Conservation (phyloP, 2,888 invertebrate genomes). For the Oscheius onirici region DNA sequence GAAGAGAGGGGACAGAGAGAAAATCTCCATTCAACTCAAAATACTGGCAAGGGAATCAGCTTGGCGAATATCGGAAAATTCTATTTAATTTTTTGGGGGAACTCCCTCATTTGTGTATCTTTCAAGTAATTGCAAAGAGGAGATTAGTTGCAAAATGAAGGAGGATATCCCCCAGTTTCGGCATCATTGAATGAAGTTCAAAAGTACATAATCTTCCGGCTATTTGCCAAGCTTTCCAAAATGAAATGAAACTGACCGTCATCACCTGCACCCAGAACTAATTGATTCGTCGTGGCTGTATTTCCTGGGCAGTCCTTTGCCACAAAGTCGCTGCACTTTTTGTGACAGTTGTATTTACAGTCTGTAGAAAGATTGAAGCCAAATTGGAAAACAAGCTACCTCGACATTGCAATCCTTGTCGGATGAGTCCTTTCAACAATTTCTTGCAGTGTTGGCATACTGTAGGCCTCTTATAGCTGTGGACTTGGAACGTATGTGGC, state of each 20-base stretch:
- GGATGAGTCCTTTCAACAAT: constrained; percentile 89
- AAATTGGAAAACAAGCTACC: constrained; percentile 73
- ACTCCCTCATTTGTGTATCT: background rate
- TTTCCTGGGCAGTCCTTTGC: constrained; percentile 71
- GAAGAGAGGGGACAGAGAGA: constrained; percentile 2
- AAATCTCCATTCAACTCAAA: constrained; percentile 27
- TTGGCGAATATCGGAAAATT: background rate
- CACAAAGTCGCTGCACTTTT: constrained; percentile 80
- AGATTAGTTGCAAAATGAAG: background rate
- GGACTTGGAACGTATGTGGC: constrained; percentile 95
- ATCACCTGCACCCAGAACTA: constrained; percentile 53
- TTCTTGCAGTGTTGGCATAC: constrained; percentile 95
- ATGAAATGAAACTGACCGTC: constrained; percentile 45
- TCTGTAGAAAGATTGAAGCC: constrained; percentile 73
- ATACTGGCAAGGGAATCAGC: constrained; percentile 15
- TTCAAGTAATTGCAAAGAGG: background rate
- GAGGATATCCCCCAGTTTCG: background rate
- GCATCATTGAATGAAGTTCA: constrained; percentile 5
- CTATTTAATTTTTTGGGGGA: background rate
- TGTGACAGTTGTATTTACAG: constrained; percentile 94
- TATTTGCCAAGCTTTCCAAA: background rate
- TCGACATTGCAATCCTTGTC: constrained; percentile 93
- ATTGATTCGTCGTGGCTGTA: constrained; percentile 48
- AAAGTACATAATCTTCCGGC: background rate
- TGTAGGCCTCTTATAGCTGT: constrained; percentile 94